A percentile compares a stretch with the other conserved stretches of the same genome.
Evolutionary conservation across 2,797 vertebrate species (phyloP).

Genomic region (Alcedo quadribrachys): DNA sequence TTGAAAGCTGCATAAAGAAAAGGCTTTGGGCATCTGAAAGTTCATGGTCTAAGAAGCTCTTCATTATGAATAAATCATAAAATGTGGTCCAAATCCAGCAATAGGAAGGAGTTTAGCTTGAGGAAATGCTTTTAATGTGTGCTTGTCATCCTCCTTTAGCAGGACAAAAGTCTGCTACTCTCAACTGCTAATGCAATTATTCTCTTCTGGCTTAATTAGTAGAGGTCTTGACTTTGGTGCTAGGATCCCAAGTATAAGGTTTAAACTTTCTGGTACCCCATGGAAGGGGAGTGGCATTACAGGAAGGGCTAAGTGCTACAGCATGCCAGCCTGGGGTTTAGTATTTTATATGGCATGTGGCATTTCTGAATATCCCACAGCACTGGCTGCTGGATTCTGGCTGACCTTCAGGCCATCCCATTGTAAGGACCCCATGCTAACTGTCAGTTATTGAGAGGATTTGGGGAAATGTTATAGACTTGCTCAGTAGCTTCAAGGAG

Average conservation of each 20-base stretch:
- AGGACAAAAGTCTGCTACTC: constrained; percentile 10
- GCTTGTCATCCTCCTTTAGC: background rate
- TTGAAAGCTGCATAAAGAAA: background rate
- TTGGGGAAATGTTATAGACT: background rate
- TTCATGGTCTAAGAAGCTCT: background rate
- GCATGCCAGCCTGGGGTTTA: background rate
- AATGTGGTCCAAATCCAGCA: background rate
- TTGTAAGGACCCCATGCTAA: background rate
- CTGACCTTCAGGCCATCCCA: background rate
- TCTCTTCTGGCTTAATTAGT: constrained; percentile 9
- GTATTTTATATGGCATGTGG: background rate
- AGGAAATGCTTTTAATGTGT: constrained; percentile 18
- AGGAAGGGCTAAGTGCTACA: background rate
- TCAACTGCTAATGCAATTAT: constrained; percentile 6
- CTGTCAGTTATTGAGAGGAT: background rate
- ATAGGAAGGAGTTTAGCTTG: constrained; percentile 17
- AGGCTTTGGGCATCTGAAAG: background rate
- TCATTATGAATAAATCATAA: constrained; percentile 34
- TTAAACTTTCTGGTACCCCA: background rate
- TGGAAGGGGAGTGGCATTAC: background rate
- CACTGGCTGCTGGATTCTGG: background rate
- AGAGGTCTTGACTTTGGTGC: constrained; percentile 6
- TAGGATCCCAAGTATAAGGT: background rate
- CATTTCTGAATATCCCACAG: background rate
- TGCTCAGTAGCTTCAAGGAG: background rate